phyloP scores from a whole-genome alignment of 2,113 vertebrate genomes.

The Todiramphus chloris region DNA sequence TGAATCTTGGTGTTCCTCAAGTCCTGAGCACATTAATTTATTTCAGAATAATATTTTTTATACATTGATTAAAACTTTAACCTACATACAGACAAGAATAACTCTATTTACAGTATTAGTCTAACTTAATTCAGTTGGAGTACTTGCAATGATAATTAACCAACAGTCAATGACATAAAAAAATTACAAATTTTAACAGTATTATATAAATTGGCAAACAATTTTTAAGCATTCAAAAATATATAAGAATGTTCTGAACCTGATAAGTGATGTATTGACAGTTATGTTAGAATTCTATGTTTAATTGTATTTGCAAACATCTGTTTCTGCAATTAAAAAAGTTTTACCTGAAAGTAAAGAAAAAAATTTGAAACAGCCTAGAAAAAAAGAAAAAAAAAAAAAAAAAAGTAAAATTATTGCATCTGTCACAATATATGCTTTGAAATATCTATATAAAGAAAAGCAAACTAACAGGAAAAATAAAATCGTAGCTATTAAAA shows the following conservation, averaged over 20 bases:
- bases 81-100: neutral
- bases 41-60: neutral
- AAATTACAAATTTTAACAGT: neutral
- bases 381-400: neutral
- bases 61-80: neutral
- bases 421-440: neutral
- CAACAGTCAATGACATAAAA: neutral
- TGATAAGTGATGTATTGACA: neutral
- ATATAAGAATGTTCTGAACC: neutral
- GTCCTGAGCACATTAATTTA: neutral
- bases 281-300: neutral
- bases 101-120: neutral
- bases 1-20: neutral
- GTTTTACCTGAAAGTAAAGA: neutral
- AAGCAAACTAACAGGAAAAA: neutral
- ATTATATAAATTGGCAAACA: neutral
- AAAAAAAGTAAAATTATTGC: neutral
- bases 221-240: neutral
- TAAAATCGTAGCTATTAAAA: too few species aligned
- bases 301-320: neutral
- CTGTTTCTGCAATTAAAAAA: neutral
- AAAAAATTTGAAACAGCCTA: neutral
- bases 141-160: neutral
- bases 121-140: neutral
- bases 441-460: neutral